phyloP scores from a whole-genome alignment of 2,797 vertebrate species.

The Poecilia velifera region DNA sequence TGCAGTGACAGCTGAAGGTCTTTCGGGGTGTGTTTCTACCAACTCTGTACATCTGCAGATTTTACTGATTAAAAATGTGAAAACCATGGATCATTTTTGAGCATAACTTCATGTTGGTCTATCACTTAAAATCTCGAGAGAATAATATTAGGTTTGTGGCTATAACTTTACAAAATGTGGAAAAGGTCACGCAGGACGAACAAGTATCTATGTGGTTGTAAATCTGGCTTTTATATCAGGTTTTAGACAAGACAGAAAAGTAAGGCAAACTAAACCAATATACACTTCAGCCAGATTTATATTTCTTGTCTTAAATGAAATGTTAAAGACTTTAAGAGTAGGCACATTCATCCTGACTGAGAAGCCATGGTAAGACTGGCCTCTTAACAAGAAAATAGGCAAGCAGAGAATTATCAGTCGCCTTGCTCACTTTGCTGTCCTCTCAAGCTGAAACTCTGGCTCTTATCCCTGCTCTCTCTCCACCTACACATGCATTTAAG shows the following conservation, averaged over 20 bases:
- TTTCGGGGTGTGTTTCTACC: background rate
- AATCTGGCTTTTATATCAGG: background rate
- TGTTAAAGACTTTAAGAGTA: background rate
- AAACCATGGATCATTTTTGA: background rate
- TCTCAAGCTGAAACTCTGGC: constrained; percentile 31
- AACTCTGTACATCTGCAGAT: background rate
- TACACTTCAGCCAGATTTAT: background rate
- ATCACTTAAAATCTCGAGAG: background rate
- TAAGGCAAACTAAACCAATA: background rate
- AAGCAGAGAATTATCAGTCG: constrained; percentile 10
- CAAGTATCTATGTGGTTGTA: background rate
- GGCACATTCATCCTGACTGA: constrained; percentile 9
- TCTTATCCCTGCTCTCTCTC: constrained; percentile 33
- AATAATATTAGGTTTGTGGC: background rate
- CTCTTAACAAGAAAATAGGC: constrained; percentile 18
- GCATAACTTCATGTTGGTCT: background rate
- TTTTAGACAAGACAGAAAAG: background rate
- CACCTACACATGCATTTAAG: constrained; percentile 44
- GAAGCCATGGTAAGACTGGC: constrained; percentile 18
- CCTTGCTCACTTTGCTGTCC: constrained; percentile 24
- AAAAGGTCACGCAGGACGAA: background rate
- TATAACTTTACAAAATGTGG: background rate
- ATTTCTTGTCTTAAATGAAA: background rate
- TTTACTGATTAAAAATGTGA: background rate
- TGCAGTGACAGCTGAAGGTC: background rate